Evolutionary conservation across 2,888 invertebrate species (phyloP).

Genomic region (Acanthopleura granulata): DNA sequence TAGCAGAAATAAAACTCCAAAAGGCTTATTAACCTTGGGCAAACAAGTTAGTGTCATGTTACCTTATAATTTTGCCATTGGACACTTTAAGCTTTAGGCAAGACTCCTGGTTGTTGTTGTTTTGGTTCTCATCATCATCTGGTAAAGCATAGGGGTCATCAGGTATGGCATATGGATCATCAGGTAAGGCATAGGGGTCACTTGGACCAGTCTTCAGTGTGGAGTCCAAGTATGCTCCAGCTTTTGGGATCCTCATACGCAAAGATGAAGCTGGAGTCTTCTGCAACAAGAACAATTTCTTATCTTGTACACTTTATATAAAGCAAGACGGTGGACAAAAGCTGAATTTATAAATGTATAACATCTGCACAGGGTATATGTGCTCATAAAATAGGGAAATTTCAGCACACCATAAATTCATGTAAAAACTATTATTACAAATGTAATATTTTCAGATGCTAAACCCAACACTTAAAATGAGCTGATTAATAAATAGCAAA

Average conservation of each 20-base stretch:
- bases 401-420: too few relatives aligned
- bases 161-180: constrained; percentile 5
- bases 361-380: too few relatives aligned
- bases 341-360: too few relatives aligned
- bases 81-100: constrained; percentile 61
- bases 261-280: constrained; percentile 37
- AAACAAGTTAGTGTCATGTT: neutral
- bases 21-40: neutral
- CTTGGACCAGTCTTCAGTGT: constrained; percentile 1
- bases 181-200: constrained; percentile 13
- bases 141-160: constrained; percentile 8
- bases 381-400: too few relatives aligned
- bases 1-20: too few relatives aligned
- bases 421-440: too few relatives aligned
- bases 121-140: constrained; percentile 20
- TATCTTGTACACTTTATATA: too few relatives aligned
- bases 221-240: constrained; percentile 48
- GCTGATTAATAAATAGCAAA: too few relatives aligned
- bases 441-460: too few relatives aligned
- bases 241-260: constrained; percentile 61
- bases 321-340: too few relatives aligned
- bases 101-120: constrained; percentile 4
- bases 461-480: too few relatives aligned
- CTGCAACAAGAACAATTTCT: constrained; percentile 18
- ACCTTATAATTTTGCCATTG: constrained; percentile 66